Evolutionary conservation across 2,113 vertebrate genomes (phyloP).

Genomic region (Elephantulus edwardii): DNA sequence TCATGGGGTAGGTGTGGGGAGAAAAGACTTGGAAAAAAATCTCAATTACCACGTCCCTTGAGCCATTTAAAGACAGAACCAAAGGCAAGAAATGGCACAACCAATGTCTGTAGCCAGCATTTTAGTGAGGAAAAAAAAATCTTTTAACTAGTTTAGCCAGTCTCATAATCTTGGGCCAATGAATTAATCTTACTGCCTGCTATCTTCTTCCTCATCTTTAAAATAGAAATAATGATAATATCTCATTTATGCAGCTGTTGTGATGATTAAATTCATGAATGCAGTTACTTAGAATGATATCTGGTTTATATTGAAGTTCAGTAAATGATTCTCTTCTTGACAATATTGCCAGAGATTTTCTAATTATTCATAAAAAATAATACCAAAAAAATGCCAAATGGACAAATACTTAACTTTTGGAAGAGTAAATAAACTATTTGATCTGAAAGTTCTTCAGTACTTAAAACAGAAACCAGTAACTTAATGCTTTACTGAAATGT

Average conservation of each 20-base stretch:
- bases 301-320: neutral
- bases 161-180: neutral
- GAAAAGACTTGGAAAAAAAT: neutral
- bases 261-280: neutral
- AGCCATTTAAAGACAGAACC: neutral
- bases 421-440: constrained; percentile 24
- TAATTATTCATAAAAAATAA: neutral
- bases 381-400: neutral
- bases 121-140: neutral
- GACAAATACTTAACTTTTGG: neutral
- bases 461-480: neutral
- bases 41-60: neutral
- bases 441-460: neutral
- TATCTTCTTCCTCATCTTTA: neutral
- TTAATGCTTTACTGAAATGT: neutral
- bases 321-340: neutral
- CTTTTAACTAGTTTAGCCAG: neutral
- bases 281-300: neutral
- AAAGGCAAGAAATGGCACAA: neutral
- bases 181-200: neutral
- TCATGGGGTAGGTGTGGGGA: neutral
- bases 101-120: neutral
- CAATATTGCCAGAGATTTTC: neutral
- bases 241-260: neutral
- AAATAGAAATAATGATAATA: neutral